phyloP scores from a whole-genome alignment of 2,113 vertebrate genomes.

The Rafetus swinhoei region DNA sequence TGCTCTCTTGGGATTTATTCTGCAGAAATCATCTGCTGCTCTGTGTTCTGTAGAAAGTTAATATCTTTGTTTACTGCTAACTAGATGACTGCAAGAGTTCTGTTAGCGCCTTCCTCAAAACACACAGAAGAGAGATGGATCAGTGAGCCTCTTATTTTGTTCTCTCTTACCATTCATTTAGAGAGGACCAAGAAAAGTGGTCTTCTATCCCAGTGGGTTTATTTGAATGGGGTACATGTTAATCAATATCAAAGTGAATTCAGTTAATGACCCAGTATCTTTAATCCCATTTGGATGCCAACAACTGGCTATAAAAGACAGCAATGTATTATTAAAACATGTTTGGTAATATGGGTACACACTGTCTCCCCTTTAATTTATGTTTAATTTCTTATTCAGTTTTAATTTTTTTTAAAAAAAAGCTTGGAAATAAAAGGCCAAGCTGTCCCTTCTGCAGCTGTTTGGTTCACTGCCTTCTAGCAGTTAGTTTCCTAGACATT shows the following conservation, averaged over 20 bases:
- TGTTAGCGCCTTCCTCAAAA: not conserved
- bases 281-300: conserved; percentile 20
- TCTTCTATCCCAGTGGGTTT: conserved; percentile 22
- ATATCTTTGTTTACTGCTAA: not conserved
- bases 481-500: conserved; percentile 9
- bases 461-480: conserved; percentile 46
- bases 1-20: not conserved
- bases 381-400: not conserved
- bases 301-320: conserved; percentile 30
- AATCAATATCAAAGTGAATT: conserved; percentile 56
- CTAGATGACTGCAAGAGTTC: not conserved
- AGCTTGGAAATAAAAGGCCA: conserved; percentile 22
- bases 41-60: not conserved
- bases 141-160: not conserved
- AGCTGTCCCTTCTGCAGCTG: not conserved
- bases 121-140: conserved; percentile 19
- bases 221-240: conserved; percentile 58
- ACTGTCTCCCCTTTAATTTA: not conserved
- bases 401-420: not conserved
- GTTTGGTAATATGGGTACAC: not conserved
- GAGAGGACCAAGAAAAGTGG: conserved; percentile 14
- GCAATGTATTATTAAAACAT: not conserved
- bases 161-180: not conserved
- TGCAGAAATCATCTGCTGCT: not conserved
- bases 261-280: conserved; percentile 28